Evolutionary conservation across 2,797 vertebrate species (phyloP).

Genomic region (Tragopan temminckii): DNA sequence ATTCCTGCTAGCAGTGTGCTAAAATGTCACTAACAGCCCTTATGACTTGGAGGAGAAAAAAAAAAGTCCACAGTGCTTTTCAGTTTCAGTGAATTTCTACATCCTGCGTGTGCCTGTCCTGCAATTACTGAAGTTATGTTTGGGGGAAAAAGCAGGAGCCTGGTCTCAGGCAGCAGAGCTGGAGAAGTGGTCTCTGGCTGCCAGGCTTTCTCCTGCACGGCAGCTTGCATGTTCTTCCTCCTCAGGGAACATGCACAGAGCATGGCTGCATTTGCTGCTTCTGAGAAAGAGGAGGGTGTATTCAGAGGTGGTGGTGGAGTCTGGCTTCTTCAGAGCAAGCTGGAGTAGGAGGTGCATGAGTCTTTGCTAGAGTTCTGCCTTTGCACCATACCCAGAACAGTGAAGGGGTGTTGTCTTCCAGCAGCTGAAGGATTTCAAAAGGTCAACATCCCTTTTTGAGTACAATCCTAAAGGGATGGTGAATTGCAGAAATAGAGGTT

Average conservation of each 20-base stretch:
- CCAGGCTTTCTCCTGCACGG: not conserved
- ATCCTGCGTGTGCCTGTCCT: not conserved
- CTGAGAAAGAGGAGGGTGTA: not conserved
- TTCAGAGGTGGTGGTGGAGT: not conserved
- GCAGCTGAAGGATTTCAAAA: not conserved
- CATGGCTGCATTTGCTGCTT: not conserved
- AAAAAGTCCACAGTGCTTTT: not conserved
- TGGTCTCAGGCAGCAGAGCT: not conserved
- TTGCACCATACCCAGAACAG: not conserved
- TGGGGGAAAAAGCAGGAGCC: not conserved
- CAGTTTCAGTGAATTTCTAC: not conserved
- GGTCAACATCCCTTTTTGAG: not conserved
- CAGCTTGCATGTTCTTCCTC: not conserved
- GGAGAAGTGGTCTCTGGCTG: not conserved
- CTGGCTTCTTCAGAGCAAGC: not conserved
- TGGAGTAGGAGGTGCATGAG: not conserved
- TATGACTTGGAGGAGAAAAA: not conserved
- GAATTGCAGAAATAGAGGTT: not conserved
- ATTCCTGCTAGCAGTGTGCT: not conserved
- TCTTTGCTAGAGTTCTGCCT: not conserved
- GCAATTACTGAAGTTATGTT: not conserved
- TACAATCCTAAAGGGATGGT: not conserved
- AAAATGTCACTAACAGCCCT: not conserved
- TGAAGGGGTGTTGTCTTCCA: not conserved
- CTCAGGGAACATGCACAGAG: not conserved